A percentile compares a stretch with the other conserved stretches of the same genome.
Evolutionary conservation across 2,888 invertebrate species (phyloP).

Genomic region (Meliscaeva auricollis): DNA sequence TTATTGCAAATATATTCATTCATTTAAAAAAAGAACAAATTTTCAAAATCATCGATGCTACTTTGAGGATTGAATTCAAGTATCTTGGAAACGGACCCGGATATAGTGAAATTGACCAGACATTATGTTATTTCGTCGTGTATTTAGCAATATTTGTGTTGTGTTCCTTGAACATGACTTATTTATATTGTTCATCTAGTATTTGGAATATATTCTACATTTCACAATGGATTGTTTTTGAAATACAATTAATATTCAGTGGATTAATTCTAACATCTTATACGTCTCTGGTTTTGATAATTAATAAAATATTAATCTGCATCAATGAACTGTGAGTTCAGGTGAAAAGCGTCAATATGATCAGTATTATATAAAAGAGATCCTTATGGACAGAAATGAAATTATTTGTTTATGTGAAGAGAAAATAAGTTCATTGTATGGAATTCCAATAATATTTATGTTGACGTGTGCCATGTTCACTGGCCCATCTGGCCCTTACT

Average conservation of each 20-base stretch:
- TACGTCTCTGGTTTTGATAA: not conserved
- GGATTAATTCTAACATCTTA: slow-evolving; percentile 1
- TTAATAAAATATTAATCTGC: not conserved
- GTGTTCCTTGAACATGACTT: not conserved
- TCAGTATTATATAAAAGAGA: not conserved
- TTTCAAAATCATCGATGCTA: not conserved
- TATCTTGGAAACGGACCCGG: not conserved
- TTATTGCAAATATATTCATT: not conserved
- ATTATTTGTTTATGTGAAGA: slow-evolving; percentile 11
- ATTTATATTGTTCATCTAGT: not conserved
- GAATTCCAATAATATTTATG: not conserved
- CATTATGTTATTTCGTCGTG: not conserved
- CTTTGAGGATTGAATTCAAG: not conserved
- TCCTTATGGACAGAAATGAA: not conserved
- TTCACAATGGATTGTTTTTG: not conserved
- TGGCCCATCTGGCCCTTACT: not conserved
- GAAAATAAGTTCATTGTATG: slow-evolving; percentile 12
- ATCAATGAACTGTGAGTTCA: not conserved
- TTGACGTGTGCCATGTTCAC: not conserved
- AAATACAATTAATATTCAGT: not conserved
- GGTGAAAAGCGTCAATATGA: not conserved
- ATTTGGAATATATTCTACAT: not conserved
- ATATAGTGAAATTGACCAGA: not conserved
- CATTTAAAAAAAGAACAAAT: not conserved
- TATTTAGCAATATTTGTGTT: not conserved